Evolutionary conservation across 1,140 invertebrate genomes (phyloP).

Genomic region (Triops longicaudatus): DNA sequence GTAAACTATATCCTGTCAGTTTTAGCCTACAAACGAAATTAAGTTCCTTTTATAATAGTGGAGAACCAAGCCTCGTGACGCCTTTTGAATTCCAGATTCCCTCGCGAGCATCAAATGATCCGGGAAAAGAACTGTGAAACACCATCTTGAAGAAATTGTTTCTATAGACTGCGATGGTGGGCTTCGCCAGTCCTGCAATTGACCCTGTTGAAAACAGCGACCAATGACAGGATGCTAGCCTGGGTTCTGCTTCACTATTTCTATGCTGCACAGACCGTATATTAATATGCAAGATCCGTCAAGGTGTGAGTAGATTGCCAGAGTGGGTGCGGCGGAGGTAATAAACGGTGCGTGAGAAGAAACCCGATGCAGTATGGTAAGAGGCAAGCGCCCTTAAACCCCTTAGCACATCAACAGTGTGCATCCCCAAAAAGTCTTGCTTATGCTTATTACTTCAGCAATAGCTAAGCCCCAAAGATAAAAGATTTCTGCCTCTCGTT

Average conservation of each 20-base stretch:
- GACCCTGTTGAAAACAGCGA: background rate
- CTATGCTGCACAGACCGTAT: background rate
- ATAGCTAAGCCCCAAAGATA: background rate
- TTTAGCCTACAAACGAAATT: background rate
- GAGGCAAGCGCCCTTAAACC: background rate
- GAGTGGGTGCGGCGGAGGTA: background rate
- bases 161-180: background rate
- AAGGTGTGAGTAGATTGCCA: constrained; percentile 11
- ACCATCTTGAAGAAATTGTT: background rate
- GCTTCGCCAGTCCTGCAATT: background rate
- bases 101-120: background rate
- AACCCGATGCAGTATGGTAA: background rate
- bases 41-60: background rate
- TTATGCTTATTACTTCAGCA: background rate
- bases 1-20: background rate
- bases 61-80: background rate
- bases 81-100: background rate
- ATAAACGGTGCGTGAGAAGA: constrained; percentile 9
- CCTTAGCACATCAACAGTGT: background rate
- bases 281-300: constrained; percentile 11
- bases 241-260: background rate
- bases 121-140: background rate
- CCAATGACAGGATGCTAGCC: background rate
- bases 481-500: background rate
- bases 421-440: background rate